Evolutionary conservation across 2,888 invertebrate species (phyloP).

Genomic region (Spisula subtruncata): DNA sequence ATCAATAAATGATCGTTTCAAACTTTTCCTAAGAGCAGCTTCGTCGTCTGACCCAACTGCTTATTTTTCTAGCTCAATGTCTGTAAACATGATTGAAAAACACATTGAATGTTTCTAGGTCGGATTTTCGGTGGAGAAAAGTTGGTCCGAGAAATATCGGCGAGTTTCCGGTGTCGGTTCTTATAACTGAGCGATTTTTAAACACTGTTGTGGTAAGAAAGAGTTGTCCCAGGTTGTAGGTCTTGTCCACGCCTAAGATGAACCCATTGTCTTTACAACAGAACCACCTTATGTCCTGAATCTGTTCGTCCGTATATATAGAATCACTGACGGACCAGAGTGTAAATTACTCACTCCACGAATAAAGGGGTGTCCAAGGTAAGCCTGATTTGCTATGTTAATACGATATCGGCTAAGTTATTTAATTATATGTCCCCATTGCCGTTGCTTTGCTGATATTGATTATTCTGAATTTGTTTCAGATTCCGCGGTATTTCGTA

Average conservation of each 20-base stretch:
- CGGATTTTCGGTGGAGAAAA: constrained; percentile 42
- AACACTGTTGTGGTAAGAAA: constrained; percentile 43
- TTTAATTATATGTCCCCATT: background rate
- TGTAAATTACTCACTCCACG: too few relatives aligned
- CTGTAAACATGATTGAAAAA: constrained; percentile 42
- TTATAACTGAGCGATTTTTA: constrained; percentile 35
- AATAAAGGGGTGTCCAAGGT: constrained; percentile 30
- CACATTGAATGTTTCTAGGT: constrained; percentile 11
- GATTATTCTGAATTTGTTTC: constrained; percentile 46
- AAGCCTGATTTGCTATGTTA: constrained; percentile 35
- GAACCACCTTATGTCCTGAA: constrained; percentile 30
- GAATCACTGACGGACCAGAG: too few relatives aligned
- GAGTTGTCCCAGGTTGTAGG: constrained; percentile 47
- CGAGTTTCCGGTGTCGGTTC: constrained; percentile 3
- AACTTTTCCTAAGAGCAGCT: too few relatives aligned
- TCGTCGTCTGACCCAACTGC: too few relatives aligned
- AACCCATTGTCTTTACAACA: constrained; percentile 27
- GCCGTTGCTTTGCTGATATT: constrained; percentile 16
- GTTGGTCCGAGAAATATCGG: constrained; percentile 42
- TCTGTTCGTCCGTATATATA: constrained; percentile 50
- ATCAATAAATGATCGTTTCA: too few relatives aligned
- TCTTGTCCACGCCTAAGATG: constrained; percentile 41
- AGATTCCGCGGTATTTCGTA: constrained; percentile 46
- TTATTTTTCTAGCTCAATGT: too few relatives aligned
- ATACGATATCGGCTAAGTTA: constrained; percentile 37